Percentiles rank a stretch among this genome's conserved stretches.
Conservation (phyloP, 2,888 invertebrate species). For the Catonia carolina region DNA sequence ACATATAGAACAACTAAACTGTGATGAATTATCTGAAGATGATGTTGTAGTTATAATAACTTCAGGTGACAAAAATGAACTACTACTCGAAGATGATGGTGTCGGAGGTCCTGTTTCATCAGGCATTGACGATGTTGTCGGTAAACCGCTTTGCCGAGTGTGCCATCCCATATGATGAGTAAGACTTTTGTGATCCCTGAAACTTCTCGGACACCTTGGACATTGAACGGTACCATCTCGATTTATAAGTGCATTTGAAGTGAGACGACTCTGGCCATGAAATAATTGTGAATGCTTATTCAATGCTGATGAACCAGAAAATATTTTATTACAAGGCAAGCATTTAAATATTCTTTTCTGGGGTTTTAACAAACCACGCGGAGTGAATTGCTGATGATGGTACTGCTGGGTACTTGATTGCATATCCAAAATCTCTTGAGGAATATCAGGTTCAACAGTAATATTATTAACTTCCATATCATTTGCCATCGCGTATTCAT, state of each 20-base stretch:
- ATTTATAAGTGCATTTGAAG: not conserved
- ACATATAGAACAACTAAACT: not conserved
- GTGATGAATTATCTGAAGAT: not conserved
- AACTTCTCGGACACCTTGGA: not conserved
- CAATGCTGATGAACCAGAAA: not conserved
- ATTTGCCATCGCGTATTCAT: too few species aligned
- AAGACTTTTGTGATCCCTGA: conserved; percentile 4
- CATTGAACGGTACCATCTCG: not conserved
- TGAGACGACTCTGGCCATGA: not conserved
- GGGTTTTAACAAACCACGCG: too few species aligned
- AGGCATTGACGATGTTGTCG: too few species aligned
- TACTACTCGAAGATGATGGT: not conserved
- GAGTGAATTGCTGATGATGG: too few species aligned
- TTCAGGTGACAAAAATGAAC: not conserved
- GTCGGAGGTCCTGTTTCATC: not conserved
- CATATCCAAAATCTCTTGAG: too few species aligned
- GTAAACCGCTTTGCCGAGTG: not conserved
- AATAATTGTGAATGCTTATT: not conserved
- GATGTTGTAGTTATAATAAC: not conserved
- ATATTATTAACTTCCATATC: too few species aligned
- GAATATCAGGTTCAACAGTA: too few species aligned
- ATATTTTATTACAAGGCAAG: conserved; percentile 5
- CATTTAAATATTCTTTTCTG: not conserved
- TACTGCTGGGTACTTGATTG: too few species aligned
- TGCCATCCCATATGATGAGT: conserved; percentile 6